A percentile compares a stretch with the other conserved stretches of the same genome.
phyloP scores from a whole-genome alignment of 2,888 invertebrate genomes.

The Parnassius apollo region DNA sequence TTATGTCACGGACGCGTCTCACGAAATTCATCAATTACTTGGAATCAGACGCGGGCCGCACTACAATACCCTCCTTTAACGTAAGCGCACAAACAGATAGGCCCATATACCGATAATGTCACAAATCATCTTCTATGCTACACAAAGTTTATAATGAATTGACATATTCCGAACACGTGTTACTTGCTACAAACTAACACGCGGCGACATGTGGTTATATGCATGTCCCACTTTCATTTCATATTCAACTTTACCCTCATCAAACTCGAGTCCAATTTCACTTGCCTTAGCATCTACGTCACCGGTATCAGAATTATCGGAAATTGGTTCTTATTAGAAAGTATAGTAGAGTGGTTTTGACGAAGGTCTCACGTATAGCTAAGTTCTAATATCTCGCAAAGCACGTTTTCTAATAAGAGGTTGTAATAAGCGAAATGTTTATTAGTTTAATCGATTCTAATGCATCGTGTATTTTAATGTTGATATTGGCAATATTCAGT shows the following conservation, averaged over 20 bases:
- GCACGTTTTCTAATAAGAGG: slow-evolving; percentile 42
- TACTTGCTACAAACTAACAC: slow-evolving; percentile 43
- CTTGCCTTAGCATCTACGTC: slow-evolving; percentile 26
- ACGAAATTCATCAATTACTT: slow-evolving; percentile 69
- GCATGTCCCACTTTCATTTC: slow-evolving; percentile 29
- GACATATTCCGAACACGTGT: slow-evolving; percentile 78
- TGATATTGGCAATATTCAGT: not conserved
- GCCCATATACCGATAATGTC: slow-evolving; percentile 75
- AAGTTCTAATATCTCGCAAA: slow-evolving; percentile 34
- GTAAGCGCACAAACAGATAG: slow-evolving; percentile 67
- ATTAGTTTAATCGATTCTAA: slow-evolving; percentile 31
- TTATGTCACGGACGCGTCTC: slow-evolving; percentile 39
- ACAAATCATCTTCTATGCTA: slow-evolving; percentile 74
- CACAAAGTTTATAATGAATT: slow-evolving; percentile 80
- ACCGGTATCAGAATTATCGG: slow-evolving; percentile 31
- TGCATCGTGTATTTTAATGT: slow-evolving; percentile 20
- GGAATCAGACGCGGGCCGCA: slow-evolving; percentile 50
- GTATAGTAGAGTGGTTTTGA: slow-evolving; percentile 34
- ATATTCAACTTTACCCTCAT: slow-evolving; percentile 34
- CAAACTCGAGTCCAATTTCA: slow-evolving; percentile 32
- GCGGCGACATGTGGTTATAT: slow-evolving; percentile 38
- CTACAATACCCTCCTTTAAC: slow-evolving; percentile 71
- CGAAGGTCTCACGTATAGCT: slow-evolving; percentile 28
- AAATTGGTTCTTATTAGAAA: slow-evolving; percentile 40
- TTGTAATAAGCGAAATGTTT: slow-evolving; percentile 38